Conservation (phyloP, 2,888 invertebrate genomes). For the Diachrysia chrysitis region DNA sequence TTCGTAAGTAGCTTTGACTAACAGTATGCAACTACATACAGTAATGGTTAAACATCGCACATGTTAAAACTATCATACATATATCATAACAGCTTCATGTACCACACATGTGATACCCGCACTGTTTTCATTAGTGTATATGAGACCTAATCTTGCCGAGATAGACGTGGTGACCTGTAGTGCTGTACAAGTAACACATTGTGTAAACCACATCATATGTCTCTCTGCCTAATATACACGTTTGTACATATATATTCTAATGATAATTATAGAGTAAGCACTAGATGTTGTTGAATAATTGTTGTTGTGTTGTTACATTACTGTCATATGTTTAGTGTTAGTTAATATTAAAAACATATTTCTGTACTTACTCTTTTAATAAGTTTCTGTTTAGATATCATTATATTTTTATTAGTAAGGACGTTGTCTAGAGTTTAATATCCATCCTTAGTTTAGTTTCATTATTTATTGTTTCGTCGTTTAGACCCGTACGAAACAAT, state of each 20-base stretch:
- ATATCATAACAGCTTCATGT: no score
- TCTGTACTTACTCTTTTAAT: constrained; percentile 3
- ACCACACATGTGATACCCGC: no score
- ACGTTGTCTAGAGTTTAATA: background rate
- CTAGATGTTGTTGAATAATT: constrained; percentile 8
- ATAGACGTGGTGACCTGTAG: background rate
- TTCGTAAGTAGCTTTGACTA: no score
- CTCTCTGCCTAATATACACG: background rate
- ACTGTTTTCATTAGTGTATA: background rate
- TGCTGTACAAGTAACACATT: background rate
- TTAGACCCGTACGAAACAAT: no score
- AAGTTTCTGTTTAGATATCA: background rate
- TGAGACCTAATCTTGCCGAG: background rate
- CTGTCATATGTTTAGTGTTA: constrained; percentile 24
- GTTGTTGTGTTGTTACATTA: constrained; percentile 37
- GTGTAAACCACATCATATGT: background rate
- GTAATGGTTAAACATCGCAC: no score
- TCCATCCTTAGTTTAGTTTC: background rate
- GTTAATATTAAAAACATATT: constrained; percentile 2
- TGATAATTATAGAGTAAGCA: constrained; percentile 1
- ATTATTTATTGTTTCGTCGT: no score
- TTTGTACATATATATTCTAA: background rate
- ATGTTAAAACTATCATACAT: no score
- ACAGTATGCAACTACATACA: no score
- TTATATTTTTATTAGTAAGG: background rate